Base-by-base conservation (phyloP, 2,113 vertebrate species). In the Stegostoma tigrinum region DNA sequence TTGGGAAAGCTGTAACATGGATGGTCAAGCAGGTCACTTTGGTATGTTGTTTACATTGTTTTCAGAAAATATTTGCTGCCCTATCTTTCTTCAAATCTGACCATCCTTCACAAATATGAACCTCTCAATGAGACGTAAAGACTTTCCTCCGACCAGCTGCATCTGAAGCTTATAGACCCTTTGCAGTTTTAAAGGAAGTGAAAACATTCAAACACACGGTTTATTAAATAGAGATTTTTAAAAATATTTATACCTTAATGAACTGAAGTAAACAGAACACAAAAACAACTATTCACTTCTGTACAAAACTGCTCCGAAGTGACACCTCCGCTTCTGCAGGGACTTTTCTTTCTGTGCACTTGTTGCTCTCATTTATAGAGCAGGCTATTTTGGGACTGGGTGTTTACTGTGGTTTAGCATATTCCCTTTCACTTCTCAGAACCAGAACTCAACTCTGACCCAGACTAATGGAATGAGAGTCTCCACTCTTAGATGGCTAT, bases 401-500 rank as follows among this genome's bases (percentile, higher is more conserved):
- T 64, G 61, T 93, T 42, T 38, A 93, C 61, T 66, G 89, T 66
- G 89, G 89, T 66, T 93, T 93, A 38, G n/a, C 30, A 64, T 14
- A 64, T 91, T 91, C 89, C 89, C 89, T 93, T 93, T 93, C 89
- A 67, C 89, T 93, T 93, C 89, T 93, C 89, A 93, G 61, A 93
- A 66, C 61, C 67, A n/a, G 89, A 61, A 67, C 89, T 93, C 89
- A 93, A 93, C 89, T 19, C 61, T 93, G 89, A 93, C 61, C 61
- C 89, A 93, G 61, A 93, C 34, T n/a, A n/a, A 93, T 67, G 89
- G 89, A 17, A 66, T 93, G 89, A 66, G 61, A 67, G n/a, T 38
- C n/a, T 42, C 17, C 52, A 66, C 89, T 66, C 61, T 38, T 19
- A 38, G 14, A 24, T 89, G 86, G 48, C 48, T 90, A 15, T 19